phyloP scores from a whole-genome alignment of 2,888 invertebrate genomes.

The Smittia aterrima region DNA sequence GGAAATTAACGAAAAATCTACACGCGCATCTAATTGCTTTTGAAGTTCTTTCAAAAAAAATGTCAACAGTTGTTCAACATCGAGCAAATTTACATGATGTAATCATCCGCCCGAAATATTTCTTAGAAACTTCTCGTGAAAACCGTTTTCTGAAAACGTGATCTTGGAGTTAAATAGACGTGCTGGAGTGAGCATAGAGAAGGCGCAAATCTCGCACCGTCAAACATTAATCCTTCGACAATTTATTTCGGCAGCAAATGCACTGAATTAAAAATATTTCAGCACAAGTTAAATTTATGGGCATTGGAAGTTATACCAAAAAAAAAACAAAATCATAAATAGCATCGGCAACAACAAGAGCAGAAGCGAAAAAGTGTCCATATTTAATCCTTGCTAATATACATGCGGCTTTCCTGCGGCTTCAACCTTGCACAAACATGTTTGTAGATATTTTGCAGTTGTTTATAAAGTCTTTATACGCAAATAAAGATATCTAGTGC shows the following conservation, averaged over 20 bases:
- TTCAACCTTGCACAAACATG: neutral
- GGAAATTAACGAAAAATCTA: constrained; percentile 13
- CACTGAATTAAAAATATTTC: neutral
- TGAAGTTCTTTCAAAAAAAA: neutral
- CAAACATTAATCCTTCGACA: neutral
- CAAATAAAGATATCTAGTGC: neutral
- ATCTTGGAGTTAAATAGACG: neutral
- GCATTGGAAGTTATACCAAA: neutral
- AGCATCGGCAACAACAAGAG: neutral
- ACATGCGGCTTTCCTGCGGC: constrained; percentile 1
- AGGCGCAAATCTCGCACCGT: neutral
- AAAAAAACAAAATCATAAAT: constrained; percentile 11
- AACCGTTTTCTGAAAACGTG: neutral
- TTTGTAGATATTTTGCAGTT: no score
- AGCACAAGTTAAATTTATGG: neutral
- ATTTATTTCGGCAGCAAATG: neutral
- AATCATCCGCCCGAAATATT: neutral
- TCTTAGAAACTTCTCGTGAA: neutral
- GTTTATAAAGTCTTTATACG: neutral
- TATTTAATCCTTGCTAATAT: constrained; percentile 3
- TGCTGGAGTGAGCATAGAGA: neutral
- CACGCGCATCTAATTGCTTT: constrained; percentile 7
- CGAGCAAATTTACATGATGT: neutral
- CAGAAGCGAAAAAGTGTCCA: constrained; percentile 8
- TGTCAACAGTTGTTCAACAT: constrained; percentile 5